phyloP scores from a whole-genome alignment of 1,140 invertebrate species.

The Calycopis cecrops region DNA sequence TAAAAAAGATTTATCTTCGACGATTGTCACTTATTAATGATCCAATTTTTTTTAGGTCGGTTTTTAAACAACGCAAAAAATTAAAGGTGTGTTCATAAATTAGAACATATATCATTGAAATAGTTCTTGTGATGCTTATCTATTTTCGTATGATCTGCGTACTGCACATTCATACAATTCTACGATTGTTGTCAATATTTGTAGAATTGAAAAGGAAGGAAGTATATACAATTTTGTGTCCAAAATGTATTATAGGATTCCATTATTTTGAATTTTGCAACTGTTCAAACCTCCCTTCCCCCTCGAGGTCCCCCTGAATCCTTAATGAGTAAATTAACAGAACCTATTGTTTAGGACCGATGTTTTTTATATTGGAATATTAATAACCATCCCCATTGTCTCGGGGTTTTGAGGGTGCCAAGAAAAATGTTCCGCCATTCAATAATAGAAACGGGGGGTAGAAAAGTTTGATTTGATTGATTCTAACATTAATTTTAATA shows the following conservation, averaged over 20 bases:
- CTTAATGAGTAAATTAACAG: slow-evolving; percentile 71
- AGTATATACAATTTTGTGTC: slow-evolving; percentile 24
- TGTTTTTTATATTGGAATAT: slow-evolving; percentile 68
- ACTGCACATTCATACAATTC: no score
- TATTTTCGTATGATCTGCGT: not conserved
- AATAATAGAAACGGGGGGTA: slow-evolving; percentile 36
- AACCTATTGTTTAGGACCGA: slow-evolving; percentile 65
- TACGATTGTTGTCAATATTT: no score
- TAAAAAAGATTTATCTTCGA: slow-evolving; percentile 20
- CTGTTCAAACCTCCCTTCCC: slow-evolving; percentile 25
- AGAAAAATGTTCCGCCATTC: slow-evolving; percentile 56
- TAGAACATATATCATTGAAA: slow-evolving; percentile 2
- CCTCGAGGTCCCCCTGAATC: slow-evolving; percentile 54
- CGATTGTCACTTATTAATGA: not conserved
- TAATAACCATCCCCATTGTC: slow-evolving; percentile 65
- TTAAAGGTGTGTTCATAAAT: not conserved
- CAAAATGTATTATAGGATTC: slow-evolving; percentile 46
- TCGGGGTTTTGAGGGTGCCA: slow-evolving; percentile 33
- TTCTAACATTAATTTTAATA: slow-evolving; percentile 68
- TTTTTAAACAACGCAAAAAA: not conserved
- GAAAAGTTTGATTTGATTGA: slow-evolving; percentile 60
- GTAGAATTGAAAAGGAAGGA: not conserved
- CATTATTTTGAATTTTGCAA: slow-evolving; percentile 45
- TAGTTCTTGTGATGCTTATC: not conserved
- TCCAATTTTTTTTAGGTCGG: not conserved